phyloP scores from a whole-genome alignment of 2,888 invertebrate genomes.

The Eretmocerus hayati region DNA sequence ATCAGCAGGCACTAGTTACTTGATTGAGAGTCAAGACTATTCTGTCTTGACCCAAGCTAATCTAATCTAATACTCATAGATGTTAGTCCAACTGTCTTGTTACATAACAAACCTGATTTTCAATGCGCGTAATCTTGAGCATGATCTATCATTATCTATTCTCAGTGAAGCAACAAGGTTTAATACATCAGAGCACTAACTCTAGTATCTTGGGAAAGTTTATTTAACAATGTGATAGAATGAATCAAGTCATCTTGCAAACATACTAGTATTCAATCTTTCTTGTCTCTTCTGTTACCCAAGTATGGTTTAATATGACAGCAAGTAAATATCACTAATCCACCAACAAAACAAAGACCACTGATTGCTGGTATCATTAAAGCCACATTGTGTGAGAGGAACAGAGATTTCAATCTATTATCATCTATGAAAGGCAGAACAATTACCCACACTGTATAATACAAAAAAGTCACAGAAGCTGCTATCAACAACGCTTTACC shows the following conservation, averaged over 20 bases:
- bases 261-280: too few species aligned
- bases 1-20: too few species aligned
- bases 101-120: background rate
- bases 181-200: too few species aligned
- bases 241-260: too few species aligned
- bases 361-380: slow-evolving; percentile 55
- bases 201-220: too few species aligned
- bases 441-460: slow-evolving; percentile 61
- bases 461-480: slow-evolving; percentile 51
- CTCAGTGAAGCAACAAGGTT: too few species aligned
- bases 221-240: too few species aligned
- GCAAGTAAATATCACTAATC: slow-evolving; percentile 57
- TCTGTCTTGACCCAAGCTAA: background rate
- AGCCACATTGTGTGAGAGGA: slow-evolving; percentile 43
- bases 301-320: slow-evolving; percentile 49
- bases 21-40: too few species aligned
- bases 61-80: background rate
- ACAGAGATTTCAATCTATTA: slow-evolving; percentile 51
- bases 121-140: too few species aligned
- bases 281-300: slow-evolving; percentile 15
- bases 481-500: slow-evolving; percentile 56
- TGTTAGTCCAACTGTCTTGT: background rate
- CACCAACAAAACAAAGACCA: slow-evolving; percentile 60
- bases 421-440: slow-evolving; percentile 61
- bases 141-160: too few species aligned